Evolutionary conservation across 2,888 invertebrate genomes (phyloP).

Genomic region (Andrena dorsata): DNA sequence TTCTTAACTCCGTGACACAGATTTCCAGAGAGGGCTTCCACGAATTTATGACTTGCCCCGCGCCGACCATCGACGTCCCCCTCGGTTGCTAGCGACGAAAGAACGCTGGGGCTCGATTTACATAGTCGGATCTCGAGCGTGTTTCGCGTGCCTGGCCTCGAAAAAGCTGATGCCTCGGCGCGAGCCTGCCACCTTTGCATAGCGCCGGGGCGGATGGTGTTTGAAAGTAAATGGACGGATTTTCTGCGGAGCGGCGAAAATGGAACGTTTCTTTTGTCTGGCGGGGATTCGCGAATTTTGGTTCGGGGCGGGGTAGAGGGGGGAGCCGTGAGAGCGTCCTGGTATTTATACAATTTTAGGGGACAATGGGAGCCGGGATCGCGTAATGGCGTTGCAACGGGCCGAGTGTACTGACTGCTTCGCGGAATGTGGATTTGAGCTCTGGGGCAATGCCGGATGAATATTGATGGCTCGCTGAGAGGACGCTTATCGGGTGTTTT

Average conservation of each 20-base stretch:
- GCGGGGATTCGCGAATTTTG: conserved; percentile 32
- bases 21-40: conserved; percentile 46
- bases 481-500: too few relatives aligned
- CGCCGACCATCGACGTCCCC: conserved; percentile 3
- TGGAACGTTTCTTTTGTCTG: conserved; percentile 25
- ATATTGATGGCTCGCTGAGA: too few relatives aligned
- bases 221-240: conserved; percentile 11
- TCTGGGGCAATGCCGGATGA: not conserved
- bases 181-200: not conserved
- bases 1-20: conserved; percentile 64
- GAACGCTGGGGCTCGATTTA: conserved; percentile 19
- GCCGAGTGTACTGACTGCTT: conserved; percentile 2
- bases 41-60: conserved; percentile 54
- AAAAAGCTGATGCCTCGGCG: not conserved
- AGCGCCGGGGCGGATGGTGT: not conserved
- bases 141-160: not conserved
- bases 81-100: not conserved
- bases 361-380: conserved; percentile 14
- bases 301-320: conserved; percentile 5
- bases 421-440: not conserved
- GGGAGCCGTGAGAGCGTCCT: conserved; percentile 13
- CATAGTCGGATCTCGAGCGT: conserved; percentile 28
- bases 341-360: conserved; percentile 28
- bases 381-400: conserved; percentile 10
- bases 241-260: conserved; percentile 25